Conservation (phyloP, 2,888 invertebrate species). For the Thereva unica region DNA sequence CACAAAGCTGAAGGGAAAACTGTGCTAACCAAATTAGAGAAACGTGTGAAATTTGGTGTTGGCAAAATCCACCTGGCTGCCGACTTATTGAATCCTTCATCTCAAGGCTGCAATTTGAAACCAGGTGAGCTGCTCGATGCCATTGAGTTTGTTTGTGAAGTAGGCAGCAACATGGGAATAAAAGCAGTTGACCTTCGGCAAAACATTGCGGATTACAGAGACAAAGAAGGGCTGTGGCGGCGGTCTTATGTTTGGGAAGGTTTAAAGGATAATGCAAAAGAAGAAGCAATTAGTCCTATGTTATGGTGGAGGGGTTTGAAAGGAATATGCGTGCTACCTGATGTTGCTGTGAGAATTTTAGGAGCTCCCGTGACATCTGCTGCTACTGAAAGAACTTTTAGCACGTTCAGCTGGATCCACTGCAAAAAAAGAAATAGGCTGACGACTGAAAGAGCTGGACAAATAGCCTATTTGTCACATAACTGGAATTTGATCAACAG, state of each 20-base stretch:
- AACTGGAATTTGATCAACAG: conserved; percentile 33
- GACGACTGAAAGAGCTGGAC: conserved; percentile 44
- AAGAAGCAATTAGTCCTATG: conserved; percentile 20
- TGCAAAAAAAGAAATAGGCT: conserved; percentile 45
- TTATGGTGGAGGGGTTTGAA: conserved; percentile 45
- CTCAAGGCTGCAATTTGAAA: conserved; percentile 2
- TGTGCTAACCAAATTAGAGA: conserved; percentile 7
- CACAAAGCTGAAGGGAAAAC: not conserved
- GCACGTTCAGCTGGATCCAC: conserved; percentile 46
- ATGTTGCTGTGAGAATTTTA: conserved; percentile 44
- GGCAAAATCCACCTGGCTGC: not conserved
- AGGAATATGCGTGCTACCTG: conserved; percentile 41
- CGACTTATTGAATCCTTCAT: not conserved
- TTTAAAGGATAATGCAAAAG: not conserved
- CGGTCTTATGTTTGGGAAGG: not conserved
- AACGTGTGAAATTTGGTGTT: conserved; percentile 2
- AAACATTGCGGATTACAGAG: not conserved
- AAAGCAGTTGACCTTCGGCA: not conserved
- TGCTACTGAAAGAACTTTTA: conserved; percentile 47
- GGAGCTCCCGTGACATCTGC: conserved; percentile 44
- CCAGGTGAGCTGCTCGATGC: not conserved
- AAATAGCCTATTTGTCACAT: conserved; percentile 43
- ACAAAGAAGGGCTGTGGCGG: conserved; percentile 3
- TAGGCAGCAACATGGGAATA: not conserved
- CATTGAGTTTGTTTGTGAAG: not conserved